phyloP scores from a whole-genome alignment of 2,113 vertebrate species.

The Monarcha castaneiventris region DNA sequence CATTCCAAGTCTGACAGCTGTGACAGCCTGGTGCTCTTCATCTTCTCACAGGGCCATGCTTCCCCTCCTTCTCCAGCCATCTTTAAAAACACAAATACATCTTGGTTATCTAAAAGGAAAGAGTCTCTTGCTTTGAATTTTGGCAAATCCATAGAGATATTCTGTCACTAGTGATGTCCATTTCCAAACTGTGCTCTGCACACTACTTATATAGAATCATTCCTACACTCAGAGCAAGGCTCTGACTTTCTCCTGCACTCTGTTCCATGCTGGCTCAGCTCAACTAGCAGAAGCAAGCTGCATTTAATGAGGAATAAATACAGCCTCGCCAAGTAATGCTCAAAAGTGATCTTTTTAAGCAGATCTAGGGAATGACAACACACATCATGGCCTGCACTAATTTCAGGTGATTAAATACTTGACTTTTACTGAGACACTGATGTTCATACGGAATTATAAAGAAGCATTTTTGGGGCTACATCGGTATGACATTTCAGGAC shows the following conservation, averaged over 20 bases:
- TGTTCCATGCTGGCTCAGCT: neutral
- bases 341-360: neutral
- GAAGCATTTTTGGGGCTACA: neutral
- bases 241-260: neutral
- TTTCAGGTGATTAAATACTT: conserved; percentile 26
- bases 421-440: conserved; percentile 5
- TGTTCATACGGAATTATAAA: neutral
- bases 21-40: neutral
- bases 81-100: neutral
- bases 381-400: neutral
- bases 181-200: neutral
- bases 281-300: neutral
- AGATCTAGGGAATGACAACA: neutral
- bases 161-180: neutral
- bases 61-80: neutral
- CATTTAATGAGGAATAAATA: neutral
- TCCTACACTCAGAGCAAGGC: neutral
- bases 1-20: neutral
- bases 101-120: neutral
- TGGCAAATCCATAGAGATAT: neutral
- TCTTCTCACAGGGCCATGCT: neutral
- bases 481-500: neutral
- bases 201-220: neutral
- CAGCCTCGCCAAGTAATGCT: neutral
- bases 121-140: neutral